These are phyloP conservation scores for Dicycla oo DNA, from an alignment of 2,888 invertebrate genomes.

Conservation along the genomic window DNA sequence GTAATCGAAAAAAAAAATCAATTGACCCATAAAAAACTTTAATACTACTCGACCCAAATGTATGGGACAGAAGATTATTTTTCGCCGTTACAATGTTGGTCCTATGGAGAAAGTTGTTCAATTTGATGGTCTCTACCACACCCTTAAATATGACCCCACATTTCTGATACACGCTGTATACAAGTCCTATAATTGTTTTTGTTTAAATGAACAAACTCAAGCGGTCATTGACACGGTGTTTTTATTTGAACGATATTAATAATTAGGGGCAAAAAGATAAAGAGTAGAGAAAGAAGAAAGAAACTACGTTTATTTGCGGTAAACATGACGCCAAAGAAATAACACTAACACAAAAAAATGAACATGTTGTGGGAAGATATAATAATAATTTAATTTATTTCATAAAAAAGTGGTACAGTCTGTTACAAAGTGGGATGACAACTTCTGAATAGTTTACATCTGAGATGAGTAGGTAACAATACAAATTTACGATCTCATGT, in stretches of 20 bases:
- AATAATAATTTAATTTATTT: no score
- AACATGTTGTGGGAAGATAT: no score
- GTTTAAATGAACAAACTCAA: not conserved
- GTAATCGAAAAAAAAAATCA: no score
- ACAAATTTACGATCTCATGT: no score
- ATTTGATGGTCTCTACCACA: not conserved
- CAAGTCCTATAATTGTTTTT: not conserved
- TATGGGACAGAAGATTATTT: not conserved
- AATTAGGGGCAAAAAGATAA: not conserved
- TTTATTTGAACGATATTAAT: not conserved
- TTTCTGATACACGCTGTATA: not conserved
- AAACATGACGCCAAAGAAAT: no score
- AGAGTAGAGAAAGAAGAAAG: no score
- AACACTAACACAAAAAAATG: no score
- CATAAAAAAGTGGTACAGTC: no score
- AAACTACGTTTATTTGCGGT: no score
- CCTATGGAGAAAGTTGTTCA: not conserved
- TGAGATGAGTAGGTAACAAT: no score
- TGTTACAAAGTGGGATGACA: no score
- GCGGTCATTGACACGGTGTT: slow-evolving; percentile 6
- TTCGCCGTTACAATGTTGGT: not conserved
- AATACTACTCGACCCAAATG: not conserved
- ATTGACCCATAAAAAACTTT: not conserved
- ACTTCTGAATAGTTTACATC: no score
- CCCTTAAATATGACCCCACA: not conserved